phyloP scores from a whole-genome alignment of 2,888 invertebrate species.

The Chorisops tibialis region DNA sequence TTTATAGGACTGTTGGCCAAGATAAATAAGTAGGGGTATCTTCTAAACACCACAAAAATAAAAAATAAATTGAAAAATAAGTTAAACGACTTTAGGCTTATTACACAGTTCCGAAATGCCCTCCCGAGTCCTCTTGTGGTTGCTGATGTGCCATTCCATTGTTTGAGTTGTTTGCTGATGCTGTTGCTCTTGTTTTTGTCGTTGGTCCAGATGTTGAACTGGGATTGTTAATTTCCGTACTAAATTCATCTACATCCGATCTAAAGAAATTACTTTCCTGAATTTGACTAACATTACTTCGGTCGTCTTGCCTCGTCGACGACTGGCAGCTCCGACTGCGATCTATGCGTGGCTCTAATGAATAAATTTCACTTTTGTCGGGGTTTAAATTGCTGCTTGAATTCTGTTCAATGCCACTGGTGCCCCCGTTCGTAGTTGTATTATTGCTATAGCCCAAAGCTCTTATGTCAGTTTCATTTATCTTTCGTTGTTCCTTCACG shows the following conservation, averaged over 20 bases:
- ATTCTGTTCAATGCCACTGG: not conserved
- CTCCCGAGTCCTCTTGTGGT: no score
- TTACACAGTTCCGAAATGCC: no score
- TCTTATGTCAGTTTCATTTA: constrained; percentile 3
- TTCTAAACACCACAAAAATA: not conserved
- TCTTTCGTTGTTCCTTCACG: not conserved
- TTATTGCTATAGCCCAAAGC: constrained; percentile 15
- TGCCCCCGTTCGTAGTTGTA: constrained; percentile 1
- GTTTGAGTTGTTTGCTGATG: not conserved
- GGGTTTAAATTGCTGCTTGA: not conserved
- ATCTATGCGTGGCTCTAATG: not conserved
- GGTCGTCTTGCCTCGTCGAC: not conserved
- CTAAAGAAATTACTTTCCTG: constrained; percentile 5
- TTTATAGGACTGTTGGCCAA: no score
- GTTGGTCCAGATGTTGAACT: constrained; percentile 1
- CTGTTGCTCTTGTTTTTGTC: not conserved
- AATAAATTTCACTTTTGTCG: constrained; percentile 13
- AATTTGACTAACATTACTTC: not conserved
- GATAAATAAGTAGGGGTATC: no score
- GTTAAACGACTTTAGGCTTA: no score
- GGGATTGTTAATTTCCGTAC: constrained; percentile 12
- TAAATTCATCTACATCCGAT: not conserved
- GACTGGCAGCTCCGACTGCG: not conserved
- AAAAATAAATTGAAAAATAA: not conserved
- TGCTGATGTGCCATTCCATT: no score